phyloP scores from a whole-genome alignment of 1,140 invertebrate genomes.

The Drosophila miranda region DNA sequence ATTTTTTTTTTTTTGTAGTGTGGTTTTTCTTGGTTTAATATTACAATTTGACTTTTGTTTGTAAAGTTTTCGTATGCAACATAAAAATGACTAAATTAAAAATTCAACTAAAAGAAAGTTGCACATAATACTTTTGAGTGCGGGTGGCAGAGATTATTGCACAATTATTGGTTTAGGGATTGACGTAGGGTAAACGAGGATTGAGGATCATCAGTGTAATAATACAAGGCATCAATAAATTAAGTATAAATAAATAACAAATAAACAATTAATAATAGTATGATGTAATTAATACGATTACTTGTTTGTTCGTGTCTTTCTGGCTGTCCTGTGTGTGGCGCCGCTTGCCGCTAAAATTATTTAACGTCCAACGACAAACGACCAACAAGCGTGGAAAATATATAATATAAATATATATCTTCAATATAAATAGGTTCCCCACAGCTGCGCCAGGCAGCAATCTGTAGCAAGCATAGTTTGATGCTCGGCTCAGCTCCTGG shows the following conservation, averaged over 20 bases:
- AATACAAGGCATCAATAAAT: constrained; percentile 36
- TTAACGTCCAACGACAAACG: constrained; percentile 16
- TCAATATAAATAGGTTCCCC: no score
- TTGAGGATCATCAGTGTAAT: constrained; percentile 5
- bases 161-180: constrained; percentile 22
- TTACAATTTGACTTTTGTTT: constrained; percentile 54
- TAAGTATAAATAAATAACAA: constrained; percentile 30
- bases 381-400: constrained; percentile 42
- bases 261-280: constrained; percentile 11
- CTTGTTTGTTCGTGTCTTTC: constrained; percentile 2
- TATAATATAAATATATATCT: constrained; percentile 14
- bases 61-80: constrained; percentile 13
- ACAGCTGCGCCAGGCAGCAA: not conserved
- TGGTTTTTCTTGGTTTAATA: constrained; percentile 32
- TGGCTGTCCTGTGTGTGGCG: not conserved
- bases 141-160: constrained; percentile 37
- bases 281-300: constrained; percentile 22
- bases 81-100: constrained; percentile 10
- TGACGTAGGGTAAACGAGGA: constrained; percentile 7
- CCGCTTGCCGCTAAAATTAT: constrained; percentile 18
- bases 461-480: no score
- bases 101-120: constrained; percentile 34
- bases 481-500: no score
- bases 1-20: constrained; percentile 31
- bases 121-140: constrained; percentile 46